Evolutionary conservation across 2,888 invertebrate species (phyloP).

Genomic region (Nomada lathburiana): DNA sequence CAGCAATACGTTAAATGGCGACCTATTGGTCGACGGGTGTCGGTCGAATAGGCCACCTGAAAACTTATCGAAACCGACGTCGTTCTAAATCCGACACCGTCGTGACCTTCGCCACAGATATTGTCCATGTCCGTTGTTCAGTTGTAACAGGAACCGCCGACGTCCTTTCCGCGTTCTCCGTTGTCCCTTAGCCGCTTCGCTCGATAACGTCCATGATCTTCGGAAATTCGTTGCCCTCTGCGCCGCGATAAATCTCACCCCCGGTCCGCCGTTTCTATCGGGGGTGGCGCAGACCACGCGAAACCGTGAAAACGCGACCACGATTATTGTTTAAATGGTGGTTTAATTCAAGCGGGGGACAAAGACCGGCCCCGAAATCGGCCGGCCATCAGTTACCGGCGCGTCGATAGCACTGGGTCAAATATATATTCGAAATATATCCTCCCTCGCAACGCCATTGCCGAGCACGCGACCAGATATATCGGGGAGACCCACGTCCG

Average conservation of each 20-base stretch:
- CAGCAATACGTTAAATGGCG: conserved; percentile 7
- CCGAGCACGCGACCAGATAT: conserved; percentile 30
- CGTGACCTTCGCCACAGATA: conserved; percentile 23
- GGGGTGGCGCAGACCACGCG: conserved; percentile 12
- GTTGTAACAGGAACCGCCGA: not conserved
- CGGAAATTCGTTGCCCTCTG: not conserved
- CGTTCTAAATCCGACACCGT: conserved; percentile 1
- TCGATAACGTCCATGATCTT: conserved; percentile 6
- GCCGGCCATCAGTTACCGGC: conserved; percentile 61
- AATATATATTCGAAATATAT: conserved; percentile 71
- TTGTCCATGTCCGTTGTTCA: not conserved
- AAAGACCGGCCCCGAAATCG: conserved; percentile 56
- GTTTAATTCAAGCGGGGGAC: conserved; percentile 63
- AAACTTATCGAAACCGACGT: conserved; percentile 24
- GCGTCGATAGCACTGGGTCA: conserved; percentile 72
- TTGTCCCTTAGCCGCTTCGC: too few species aligned
- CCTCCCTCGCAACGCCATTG: conserved; percentile 38
- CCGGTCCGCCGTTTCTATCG: not conserved
- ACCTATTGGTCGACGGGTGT: not conserved
- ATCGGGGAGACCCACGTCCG: conserved; percentile 52
- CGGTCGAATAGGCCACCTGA: conserved; percentile 1
- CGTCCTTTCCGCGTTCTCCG: not conserved
- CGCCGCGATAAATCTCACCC: conserved; percentile 32
- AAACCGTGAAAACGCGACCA: conserved; percentile 41
- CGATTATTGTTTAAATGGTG: conserved; percentile 70